These are phyloP conservation scores for Drosophila rellima DNA, from an alignment of 2,888 invertebrate genomes.

Conservation along the genomic window DNA sequence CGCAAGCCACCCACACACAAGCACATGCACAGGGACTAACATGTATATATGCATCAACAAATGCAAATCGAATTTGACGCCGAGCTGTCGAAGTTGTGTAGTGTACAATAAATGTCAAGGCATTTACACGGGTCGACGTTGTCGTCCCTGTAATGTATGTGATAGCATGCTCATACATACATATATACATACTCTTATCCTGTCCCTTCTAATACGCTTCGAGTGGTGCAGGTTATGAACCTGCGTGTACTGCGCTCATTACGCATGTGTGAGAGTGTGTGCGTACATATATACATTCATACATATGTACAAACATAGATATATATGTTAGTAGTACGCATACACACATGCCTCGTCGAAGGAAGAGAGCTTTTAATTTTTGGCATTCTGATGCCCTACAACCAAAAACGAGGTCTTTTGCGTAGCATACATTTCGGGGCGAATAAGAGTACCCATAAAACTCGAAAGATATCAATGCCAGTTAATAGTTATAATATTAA, in stretches of 20 bases:
- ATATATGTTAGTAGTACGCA: conserved; percentile 71
- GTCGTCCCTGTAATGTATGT: conserved; percentile 47
- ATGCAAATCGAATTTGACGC: conserved; percentile 77
- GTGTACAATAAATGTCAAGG: conserved; percentile 80
- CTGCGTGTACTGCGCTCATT: conserved; percentile 70
- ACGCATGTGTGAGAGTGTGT: conserved; percentile 65
- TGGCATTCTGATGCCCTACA: conserved; percentile 77
- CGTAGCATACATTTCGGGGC: conserved; percentile 45
- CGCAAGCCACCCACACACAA: conserved; percentile 19
- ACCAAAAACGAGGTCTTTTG: conserved; percentile 11
- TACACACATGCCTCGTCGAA: conserved; percentile 54
- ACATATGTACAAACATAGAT: conserved; percentile 29
- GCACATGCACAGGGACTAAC: conserved; percentile 11
- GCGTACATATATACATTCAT: conserved; percentile 24
- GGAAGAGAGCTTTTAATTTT: conserved; percentile 77
- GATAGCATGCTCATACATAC: conserved; percentile 7
- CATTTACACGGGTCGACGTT: conserved; percentile 73
- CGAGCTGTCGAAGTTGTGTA: conserved; percentile 71
- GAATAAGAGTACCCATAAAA: background rate
- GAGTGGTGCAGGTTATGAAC: conserved; percentile 84
- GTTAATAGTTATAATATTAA: background rate
- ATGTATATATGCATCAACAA: conserved; percentile 36
- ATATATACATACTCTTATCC: conserved; percentile 37
- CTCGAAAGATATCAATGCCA: background rate
- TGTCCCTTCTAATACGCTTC: conserved; percentile 78